A percentile compares a stretch with the other conserved stretches of the same genome.
Conservation (phyloP, 2,113 vertebrate species). For the Crypturellus undulatus region DNA sequence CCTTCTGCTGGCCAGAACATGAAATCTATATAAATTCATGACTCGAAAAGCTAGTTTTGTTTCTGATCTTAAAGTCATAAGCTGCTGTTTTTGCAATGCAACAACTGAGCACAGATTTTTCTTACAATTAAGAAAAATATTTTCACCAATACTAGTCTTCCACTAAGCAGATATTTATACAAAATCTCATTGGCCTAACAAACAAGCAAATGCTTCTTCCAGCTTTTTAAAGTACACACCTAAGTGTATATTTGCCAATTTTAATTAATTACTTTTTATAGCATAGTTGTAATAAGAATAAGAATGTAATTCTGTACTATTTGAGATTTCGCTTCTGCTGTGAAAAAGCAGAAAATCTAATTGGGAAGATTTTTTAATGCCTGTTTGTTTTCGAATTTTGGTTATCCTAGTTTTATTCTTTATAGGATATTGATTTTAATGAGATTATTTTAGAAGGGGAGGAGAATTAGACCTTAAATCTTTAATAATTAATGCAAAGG, state of each 20-base stretch:
- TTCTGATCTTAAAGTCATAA: neutral
- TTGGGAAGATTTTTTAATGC: neutral
- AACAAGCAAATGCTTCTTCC: neutral
- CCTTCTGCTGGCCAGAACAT: neutral
- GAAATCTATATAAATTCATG: neutral
- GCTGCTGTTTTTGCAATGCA: neutral
- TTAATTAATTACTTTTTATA: neutral
- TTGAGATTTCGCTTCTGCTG: neutral
- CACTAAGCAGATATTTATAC: neutral
- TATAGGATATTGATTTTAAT: neutral
- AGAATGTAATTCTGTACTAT: neutral
- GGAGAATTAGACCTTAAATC: neutral
- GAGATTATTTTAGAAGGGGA: neutral
- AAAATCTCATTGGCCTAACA: neutral
- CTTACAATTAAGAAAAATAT: neutral
- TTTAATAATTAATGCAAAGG: constrained; percentile 3
- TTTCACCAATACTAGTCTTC: neutral
- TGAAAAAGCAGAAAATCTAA: neutral
- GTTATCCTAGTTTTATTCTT: neutral
- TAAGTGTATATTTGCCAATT: neutral
- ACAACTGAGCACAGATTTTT: neutral
- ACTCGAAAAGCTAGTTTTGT: neutral
- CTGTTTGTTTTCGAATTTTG: neutral
- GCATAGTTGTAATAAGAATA: neutral
- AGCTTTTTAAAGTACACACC: neutral